These are phyloP conservation scores for Tanypteryx hageni DNA, from an alignment of 2,888 invertebrate species.

Conservation along the genomic window DNA sequence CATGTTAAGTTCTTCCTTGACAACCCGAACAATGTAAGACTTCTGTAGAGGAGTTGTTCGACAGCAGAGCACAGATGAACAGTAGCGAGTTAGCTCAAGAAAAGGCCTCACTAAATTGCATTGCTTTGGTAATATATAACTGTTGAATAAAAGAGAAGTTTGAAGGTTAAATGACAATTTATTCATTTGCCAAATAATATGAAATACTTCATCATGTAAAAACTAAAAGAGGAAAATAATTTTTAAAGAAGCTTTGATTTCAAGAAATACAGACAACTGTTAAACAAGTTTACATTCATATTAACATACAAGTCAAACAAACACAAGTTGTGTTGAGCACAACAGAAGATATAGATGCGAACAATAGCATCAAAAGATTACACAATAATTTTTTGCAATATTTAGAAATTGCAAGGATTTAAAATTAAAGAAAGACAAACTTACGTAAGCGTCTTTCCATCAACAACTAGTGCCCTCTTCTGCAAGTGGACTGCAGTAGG, in stretches of 20 bases:
- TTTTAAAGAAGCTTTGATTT: too few relatives aligned
- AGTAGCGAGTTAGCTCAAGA: conserved; percentile 87
- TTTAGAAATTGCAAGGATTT: background rate
- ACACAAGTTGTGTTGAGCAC: too few relatives aligned
- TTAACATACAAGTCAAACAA: too few relatives aligned
- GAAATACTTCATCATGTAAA: too few relatives aligned
- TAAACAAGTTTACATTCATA: too few relatives aligned
- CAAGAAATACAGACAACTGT: too few relatives aligned
- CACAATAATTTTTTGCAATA: background rate
- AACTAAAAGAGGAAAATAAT: too few relatives aligned
- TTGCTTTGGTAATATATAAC: conserved; percentile 90
- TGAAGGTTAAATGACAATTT: too few relatives aligned
- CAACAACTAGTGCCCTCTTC: conserved; percentile 90
- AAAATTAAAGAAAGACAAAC: conserved; percentile 67
- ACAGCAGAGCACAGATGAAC: conserved; percentile 94
- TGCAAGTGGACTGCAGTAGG: conserved; percentile 66
- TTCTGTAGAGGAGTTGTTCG: conserved; percentile 95
- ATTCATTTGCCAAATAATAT: too few relatives aligned
- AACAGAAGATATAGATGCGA: background rate
- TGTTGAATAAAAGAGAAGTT: conserved; percentile 68
- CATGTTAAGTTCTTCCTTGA: conserved; percentile 92
- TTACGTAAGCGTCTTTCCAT: conserved; percentile 91
- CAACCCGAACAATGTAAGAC: conserved; percentile 89
- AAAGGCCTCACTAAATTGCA: conserved; percentile 90
- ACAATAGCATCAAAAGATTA: background rate